Evolutionary conservation across 2,797 vertebrate species (phyloP), one percentile per base, ranked within the genome.

Genomic region (Sorex maritimensis): DNA sequence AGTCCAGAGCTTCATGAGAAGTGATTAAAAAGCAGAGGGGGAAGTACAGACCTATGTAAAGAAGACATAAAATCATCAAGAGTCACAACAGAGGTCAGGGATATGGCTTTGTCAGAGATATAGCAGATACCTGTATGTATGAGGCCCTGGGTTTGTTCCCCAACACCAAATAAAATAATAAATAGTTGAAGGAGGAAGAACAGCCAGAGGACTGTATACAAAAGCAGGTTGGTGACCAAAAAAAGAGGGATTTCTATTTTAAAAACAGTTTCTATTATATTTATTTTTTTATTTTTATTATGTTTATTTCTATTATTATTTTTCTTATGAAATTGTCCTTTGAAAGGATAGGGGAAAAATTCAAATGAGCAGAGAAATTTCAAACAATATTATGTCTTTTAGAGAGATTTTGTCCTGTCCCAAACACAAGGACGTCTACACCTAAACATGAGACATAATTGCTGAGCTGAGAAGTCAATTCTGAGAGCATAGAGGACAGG

Each of bases 331-430:
- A 73, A 77, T 90, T 73, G 49, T 68, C 65, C 67, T 86, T 72
- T 73, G 71, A 73, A 90, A 83, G 86, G 65, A 26, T 82, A 90
- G 14, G 69, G 11, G 30, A 65, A 75, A 86, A n/a, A 11, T 68
- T 83, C 78, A 83, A 90, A 90, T 21, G 34, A 63, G 68, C 77
- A 58, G 21, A 68, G n/a, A 73, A 67, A 63, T 67, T 73, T 83
- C 82, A 72, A 90, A 86, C 34, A 90, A 61, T 58, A 90, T 44
- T 75, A 77, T 41, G 24, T 86, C 61, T 80, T 86, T 81, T 81
- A 49, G 0, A 28, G 52, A 24, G 38, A 6, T 79, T 80, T 81
- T 74, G 67, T 28, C 46, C 44, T 68, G 28, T 73, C 67, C 72
- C 24, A 82, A 38, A 72, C 24, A 67, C 85, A 94, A 92, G 81